A percentile compares a stretch with the other conserved stretches of the same genome.
phyloP scores from a whole-genome alignment of 2,888 invertebrate species.

The Syrphus vitripennis region DNA sequence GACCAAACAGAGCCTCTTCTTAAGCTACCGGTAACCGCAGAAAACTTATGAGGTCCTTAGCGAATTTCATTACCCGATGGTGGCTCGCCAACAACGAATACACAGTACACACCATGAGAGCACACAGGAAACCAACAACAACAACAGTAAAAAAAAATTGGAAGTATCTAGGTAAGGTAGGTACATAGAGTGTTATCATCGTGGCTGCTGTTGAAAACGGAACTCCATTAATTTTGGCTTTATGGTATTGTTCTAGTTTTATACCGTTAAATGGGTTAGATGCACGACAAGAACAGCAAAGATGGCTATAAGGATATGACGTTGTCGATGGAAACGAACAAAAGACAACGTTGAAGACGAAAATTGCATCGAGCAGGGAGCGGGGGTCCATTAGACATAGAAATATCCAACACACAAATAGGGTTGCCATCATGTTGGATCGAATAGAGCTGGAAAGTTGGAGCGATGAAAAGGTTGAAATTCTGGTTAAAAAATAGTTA shows the following conservation, averaged over 20 bases:
- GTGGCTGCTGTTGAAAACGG: conserved; percentile 51
- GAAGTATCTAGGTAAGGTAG: too few relatives aligned
- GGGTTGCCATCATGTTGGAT: not conserved
- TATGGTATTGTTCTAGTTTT: conserved; percentile 60
- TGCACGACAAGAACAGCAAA: conserved; percentile 14
- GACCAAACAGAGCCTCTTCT: conserved; percentile 25
- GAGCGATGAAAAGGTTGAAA: not conserved
- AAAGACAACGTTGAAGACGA: conserved; percentile 12
- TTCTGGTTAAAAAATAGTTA: too few relatives aligned
- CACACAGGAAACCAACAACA: not conserved
- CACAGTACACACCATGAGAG: conserved; percentile 2
- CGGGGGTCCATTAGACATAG: not conserved
- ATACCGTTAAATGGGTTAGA: conserved; percentile 25
- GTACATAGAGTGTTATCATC: conserved; percentile 25
- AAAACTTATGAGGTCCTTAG: conserved; percentile 67
- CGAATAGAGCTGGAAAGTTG: too few relatives aligned
- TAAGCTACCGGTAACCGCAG: conserved; percentile 49
- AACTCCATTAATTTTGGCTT: conserved; percentile 67
- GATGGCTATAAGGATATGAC: not conserved
- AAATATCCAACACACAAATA: not conserved
- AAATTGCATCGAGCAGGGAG: conserved; percentile 37
- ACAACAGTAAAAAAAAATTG: not conserved
- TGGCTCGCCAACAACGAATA: conserved; percentile 45
- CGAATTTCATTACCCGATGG: conserved; percentile 67
- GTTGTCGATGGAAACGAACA: not conserved